Evolutionary conservation across 2,888 invertebrate species (phyloP), one percentile per base, ranked within the genome.

Genomic region (Lathronympha strigana): DNA sequence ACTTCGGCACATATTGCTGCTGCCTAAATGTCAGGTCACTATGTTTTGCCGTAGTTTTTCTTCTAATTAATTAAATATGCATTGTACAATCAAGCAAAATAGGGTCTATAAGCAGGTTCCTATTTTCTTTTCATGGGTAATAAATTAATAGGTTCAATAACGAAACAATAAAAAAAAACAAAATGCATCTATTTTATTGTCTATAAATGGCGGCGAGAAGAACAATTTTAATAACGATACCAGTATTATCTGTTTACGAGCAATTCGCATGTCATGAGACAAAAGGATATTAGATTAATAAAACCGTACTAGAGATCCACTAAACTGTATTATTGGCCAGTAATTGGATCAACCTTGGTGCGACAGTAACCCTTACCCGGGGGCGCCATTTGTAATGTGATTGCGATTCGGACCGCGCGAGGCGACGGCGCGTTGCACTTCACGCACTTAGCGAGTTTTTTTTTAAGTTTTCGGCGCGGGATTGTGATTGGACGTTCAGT

Each of bases 341-440:
- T 90, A 91, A 92, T 92, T 90, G 90, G 88, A 92, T 92, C 76
- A 90, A 87, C 91, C 90, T 91, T 92, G 90, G 74, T 74, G 82
- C 84, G 82, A 73, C 84, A 83, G 80, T 84, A 87, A 88, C 90
- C 88, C 90, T 83, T 83, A 83, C 76, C 75, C 73, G 76, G 77
- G 76, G 82, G 83, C 71, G 77, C 75, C 83, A 80, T 79, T 83
- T 76, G 78, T 78, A 75, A 73, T 74, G 73, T 75, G 77, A 78
- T 78, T 85, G 86, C 83, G 84, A 76, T 82, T 79, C 81, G 74
- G 78, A 80, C 75, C 80, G 81, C 79, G 71, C 67, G 61, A 57
- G 69, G 54, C 76, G n/a, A 73, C 75, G 69, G 69, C 62, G 67
- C 68, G 50, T 54, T 49, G 66, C 55, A 31, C 31, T 21, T 13